Conservation (phyloP, 2,113 vertebrate species). For the Aramus guarauna region DNA sequence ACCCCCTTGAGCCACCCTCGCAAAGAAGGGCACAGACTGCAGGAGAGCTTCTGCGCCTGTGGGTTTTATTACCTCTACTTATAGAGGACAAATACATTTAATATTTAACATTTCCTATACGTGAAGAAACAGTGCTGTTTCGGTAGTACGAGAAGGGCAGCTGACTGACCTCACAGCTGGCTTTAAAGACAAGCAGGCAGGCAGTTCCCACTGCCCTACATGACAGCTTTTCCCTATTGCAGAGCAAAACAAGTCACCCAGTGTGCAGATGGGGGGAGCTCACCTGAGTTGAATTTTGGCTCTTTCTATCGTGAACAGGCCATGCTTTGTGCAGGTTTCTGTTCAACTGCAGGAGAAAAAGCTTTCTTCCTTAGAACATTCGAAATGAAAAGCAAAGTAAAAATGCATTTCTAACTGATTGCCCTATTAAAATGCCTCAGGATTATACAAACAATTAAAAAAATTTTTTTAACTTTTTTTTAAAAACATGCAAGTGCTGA, state of each 20-base stretch:
- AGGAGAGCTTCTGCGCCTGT: neutral
- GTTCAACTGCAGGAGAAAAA: neutral
- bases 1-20: neutral
- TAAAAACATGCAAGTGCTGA: neutral
- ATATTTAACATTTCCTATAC: conserved; percentile 46
- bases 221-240: neutral
- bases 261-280: conserved; percentile 30
- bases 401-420: neutral
- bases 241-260: conserved; percentile 37
- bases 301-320: neutral
- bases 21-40: neutral
- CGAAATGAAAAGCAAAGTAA: neutral
- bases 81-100: neutral
- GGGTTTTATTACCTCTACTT: neutral
- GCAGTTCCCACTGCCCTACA: neutral
- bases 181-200: conserved; percentile 38
- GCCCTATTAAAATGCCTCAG: neutral
- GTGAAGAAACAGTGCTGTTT: neutral
- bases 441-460: neutral
- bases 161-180: conserved; percentile 34
- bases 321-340: conserved; percentile 29
- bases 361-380: neutral
- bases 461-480: neutral
- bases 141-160: neutral
- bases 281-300: conserved; percentile 20